Conservation (phyloP, 2,888 invertebrate genomes). For the Drosophila aldrichi region DNA sequence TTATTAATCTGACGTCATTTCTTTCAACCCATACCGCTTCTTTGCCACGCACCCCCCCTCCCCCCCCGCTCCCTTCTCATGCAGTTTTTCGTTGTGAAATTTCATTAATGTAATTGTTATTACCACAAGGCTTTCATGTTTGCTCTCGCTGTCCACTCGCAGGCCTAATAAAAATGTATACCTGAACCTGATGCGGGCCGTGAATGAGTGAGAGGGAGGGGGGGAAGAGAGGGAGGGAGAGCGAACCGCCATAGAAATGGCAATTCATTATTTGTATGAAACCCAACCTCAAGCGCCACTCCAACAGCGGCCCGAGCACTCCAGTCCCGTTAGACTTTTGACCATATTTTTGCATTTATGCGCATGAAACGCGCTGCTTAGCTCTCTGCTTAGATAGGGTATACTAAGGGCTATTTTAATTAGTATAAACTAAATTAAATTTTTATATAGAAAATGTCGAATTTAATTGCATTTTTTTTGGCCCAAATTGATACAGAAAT, state of each 20-base stretch:
- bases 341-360: constrained; percentile 39
- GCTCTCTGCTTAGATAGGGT: constrained; percentile 1
- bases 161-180: constrained; percentile 52
- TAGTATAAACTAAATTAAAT: too few relatives aligned
- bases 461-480: too few relatives aligned
- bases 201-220: too few relatives aligned
- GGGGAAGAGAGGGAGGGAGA: too few relatives aligned
- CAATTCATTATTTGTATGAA: constrained; percentile 62
- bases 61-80: background rate
- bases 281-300: constrained; percentile 52
- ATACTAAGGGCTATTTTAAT: background rate
- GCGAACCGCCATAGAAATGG: constrained; percentile 46
- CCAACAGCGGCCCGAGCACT: constrained; percentile 36
- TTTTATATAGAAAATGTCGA: too few relatives aligned
- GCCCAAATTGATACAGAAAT: too few relatives aligned
- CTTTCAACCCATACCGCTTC: constrained; percentile 8
- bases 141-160: constrained; percentile 16
- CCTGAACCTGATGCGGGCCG: constrained; percentile 14
- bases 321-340: constrained; percentile 34
- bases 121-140: constrained; percentile 48
- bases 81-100: constrained; percentile 49
- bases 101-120: constrained; percentile 78
- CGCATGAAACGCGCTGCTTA: constrained; percentile 30
- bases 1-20: constrained; percentile 73
- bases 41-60: background rate